phyloP scores from a whole-genome alignment of 2,888 invertebrate species.

The Slavum lentiscoides region DNA sequence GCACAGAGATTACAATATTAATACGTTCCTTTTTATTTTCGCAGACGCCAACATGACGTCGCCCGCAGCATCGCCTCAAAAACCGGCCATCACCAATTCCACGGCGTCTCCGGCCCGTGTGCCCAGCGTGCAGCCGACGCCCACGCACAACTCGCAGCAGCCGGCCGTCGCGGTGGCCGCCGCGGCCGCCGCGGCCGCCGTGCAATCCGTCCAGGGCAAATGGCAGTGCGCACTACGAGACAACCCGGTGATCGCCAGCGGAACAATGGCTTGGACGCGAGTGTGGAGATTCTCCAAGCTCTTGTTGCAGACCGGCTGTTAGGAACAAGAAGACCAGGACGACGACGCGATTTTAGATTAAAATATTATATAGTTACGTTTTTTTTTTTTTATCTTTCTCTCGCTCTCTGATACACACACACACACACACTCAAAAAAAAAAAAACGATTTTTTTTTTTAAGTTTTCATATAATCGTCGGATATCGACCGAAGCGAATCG shows the following conservation, averaged over 20 bases:
- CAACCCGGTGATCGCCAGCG: conserved; percentile 55
- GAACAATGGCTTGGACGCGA: conserved; percentile 57
- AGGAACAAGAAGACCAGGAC: conserved; percentile 2
- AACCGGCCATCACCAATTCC: conserved; percentile 47
- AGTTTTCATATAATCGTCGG: neutral
- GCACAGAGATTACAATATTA: too few relatives aligned
- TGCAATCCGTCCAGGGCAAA: conserved; percentile 54
- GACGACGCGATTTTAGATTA: neutral
- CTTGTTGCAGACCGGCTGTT: conserved; percentile 57
- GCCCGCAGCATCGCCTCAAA: conserved; percentile 45
- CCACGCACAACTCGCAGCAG: conserved; percentile 34
- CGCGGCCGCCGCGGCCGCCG: conserved; percentile 28
- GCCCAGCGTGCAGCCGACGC: conserved; percentile 49
- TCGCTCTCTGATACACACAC: neutral
- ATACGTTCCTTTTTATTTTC: neutral
- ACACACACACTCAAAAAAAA: too few relatives aligned
- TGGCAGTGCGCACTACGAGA: conserved; percentile 57
- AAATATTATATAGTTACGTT: neutral
- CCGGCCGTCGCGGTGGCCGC: conserved; percentile 10
- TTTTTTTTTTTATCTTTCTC: neutral
- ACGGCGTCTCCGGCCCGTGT: conserved; percentile 46
- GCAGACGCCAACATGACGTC: conserved; percentile 19
- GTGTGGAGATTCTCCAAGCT: conserved; percentile 57
- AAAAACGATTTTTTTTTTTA: neutral
- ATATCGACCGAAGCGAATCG: neutral